Evolutionary conservation across 1,140 invertebrate species (phyloP).

Genomic region (Berghia stephanieae): DNA sequence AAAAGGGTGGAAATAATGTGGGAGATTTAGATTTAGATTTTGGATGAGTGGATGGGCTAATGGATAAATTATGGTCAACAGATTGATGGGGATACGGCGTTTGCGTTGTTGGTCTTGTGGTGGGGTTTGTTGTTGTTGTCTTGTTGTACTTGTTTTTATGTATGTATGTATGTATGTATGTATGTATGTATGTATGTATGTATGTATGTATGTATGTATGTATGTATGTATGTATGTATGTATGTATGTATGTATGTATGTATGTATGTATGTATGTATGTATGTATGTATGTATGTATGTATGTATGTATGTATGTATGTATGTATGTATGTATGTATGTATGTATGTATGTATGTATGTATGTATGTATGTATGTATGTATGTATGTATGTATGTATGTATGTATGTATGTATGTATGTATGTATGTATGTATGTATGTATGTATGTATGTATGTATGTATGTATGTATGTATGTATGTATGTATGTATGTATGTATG

Average conservation of each 20-base stretch:
- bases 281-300: constrained; percentile 8
- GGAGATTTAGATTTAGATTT: too few relatives aligned
- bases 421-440: background rate
- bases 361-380: constrained; percentile 7
- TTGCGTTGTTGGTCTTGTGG: too few relatives aligned
- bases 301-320: constrained; percentile 4
- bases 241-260: background rate
- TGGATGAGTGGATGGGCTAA: too few relatives aligned
- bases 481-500: constrained; percentile 13
- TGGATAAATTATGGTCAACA: too few relatives aligned
- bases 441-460: constrained; percentile 20
- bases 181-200: too few relatives aligned
- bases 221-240: too few relatives aligned
- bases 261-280: constrained; percentile 19
- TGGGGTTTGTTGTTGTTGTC: too few relatives aligned
- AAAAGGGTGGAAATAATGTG: too few relatives aligned
- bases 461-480: constrained; percentile 19
- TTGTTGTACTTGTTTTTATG: too few relatives aligned
- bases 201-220: too few relatives aligned
- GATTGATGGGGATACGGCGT: too few relatives aligned
- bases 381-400: background rate
- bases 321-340: constrained; percentile 1
- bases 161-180: too few relatives aligned
- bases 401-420: background rate
- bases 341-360: constrained; percentile 4